phyloP scores from a whole-genome alignment of 2,113 vertebrate genomes.

The Neotragus pygmaeus region DNA sequence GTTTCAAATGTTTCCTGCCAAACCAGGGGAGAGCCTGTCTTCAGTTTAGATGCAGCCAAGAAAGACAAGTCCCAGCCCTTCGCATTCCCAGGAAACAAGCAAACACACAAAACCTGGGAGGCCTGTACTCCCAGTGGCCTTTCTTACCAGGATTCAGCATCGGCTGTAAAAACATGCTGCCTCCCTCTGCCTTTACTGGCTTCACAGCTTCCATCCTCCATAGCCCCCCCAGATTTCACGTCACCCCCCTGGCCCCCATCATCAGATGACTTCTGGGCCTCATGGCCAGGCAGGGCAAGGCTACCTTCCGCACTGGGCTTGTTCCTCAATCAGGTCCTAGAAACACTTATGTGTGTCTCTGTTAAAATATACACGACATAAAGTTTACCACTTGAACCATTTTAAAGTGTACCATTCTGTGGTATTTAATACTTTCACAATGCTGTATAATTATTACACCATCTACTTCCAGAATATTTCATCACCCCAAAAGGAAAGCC shows the following conservation, averaged over 20 bases:
- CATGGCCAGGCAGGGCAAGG: neutral
- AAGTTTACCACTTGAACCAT: neutral
- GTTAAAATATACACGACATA: neutral
- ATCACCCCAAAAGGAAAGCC: neutral
- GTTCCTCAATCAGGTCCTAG: neutral
- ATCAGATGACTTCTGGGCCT: neutral
- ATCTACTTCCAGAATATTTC: neutral
- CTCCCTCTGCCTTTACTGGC: neutral
- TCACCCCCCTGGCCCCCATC: no score
- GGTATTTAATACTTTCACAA: neutral
- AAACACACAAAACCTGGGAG: neutral
- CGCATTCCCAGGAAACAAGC: conserved; percentile 15
- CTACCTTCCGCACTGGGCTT: neutral
- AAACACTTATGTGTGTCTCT: neutral
- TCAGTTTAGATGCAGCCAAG: conserved; percentile 20
- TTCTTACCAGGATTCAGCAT: neutral
- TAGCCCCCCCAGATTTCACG: fast-evolving
- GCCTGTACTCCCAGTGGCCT: neutral
- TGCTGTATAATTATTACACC: neutral
- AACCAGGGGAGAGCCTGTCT: conserved; percentile 55
- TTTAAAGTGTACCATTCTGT: neutral
- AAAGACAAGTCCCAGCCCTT: conserved; percentile 36
- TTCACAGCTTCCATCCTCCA: neutral
- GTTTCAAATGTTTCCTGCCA: conserved; percentile 53
- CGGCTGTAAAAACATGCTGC: neutral